Evolutionary conservation across 2,888 invertebrate genomes (phyloP).

Genomic region (Liposcelis brunnea): DNA sequence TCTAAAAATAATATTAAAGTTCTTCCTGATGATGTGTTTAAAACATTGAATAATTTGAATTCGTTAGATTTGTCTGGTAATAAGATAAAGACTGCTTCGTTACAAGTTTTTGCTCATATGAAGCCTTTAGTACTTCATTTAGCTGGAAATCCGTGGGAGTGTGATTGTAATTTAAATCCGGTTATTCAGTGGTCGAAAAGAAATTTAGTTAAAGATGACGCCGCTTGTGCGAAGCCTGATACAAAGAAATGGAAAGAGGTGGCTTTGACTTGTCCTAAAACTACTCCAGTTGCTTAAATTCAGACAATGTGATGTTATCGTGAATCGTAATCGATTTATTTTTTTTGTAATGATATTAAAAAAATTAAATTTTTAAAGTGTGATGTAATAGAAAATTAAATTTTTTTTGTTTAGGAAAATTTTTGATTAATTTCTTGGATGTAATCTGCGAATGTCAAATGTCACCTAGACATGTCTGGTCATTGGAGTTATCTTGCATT

Average conservation of each 20-base stretch:
- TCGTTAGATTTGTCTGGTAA: constrained; percentile 2
- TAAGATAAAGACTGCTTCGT: background rate
- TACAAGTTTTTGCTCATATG: background rate
- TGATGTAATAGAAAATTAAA: too few species aligned
- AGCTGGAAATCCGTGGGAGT: constrained; percentile 3
- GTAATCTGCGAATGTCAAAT: too few species aligned
- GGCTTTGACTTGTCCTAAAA: too few species aligned
- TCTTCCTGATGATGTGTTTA: constrained; percentile 1
- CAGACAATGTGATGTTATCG: too few species aligned
- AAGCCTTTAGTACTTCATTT: background rate
- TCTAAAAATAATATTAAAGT: background rate
- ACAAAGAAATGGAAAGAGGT: constrained; percentile 2
- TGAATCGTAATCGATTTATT: too few species aligned
- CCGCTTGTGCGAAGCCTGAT: background rate
- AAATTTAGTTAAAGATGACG: constrained; percentile 1
- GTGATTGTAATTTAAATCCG: constrained; percentile 1
- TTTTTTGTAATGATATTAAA: too few species aligned
- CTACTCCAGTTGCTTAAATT: too few species aligned
- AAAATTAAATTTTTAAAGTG: too few species aligned
- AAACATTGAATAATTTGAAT: background rate
- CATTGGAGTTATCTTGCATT: too few species aligned
- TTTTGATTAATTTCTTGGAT: too few species aligned
- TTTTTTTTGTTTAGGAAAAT: too few species aligned
- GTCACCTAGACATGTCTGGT: too few species aligned
- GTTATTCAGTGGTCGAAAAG: background rate